Base-by-base conservation (phyloP, 1,140 invertebrate genomes). In the Glossosoma conforme region DNA sequence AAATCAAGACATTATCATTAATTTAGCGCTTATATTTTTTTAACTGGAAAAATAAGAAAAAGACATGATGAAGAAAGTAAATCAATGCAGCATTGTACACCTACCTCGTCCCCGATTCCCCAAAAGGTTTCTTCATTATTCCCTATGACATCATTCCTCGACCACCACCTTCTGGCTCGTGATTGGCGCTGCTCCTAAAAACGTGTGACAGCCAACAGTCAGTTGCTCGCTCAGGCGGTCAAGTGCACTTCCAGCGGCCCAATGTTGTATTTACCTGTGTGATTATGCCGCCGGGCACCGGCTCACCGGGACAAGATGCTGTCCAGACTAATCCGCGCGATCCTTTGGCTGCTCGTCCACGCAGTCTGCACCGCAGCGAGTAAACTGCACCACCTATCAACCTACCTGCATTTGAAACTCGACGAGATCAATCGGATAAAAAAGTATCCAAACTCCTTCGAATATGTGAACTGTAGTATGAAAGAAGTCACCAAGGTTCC, bases 401-500 rank as follows among this genome's bases (percentile, higher is more conserved):
- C 28, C 22, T 43, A 50, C 20, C 17, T 42, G n/a, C 24, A 42
- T 42, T 50, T 50, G 22, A 50, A 50, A 50, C 42, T 50, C 20
- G 38, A 25, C 15, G 48, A 50, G 30, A 35, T 43, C 13, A 50
- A 40, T n/a, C 40, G 48, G 19, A 25, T 42, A 43, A 50, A 44
- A 43, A 20, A 33, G 9, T 35, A 14, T 13, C 36, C 25, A 37
- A 33, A 44, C 48, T 37, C 21, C 38, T 22, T 24, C 8, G 41
- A 51, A 37, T 51, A 32, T 22, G 32, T 51, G 6, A 44, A 21
- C 37, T 8, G 21, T 19, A 51, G 24, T 25, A 51, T 44, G 33
- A 43, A 37, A 37, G 18, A 33, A 25, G 40, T 37, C 13, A 22
- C 44, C 11, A 51, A 51, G 38, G 37, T 22, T 28, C 55, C 69